These are phyloP conservation scores for Diplazon laetatorius DNA, from an alignment of 2,888 invertebrate genomes.

Conservation along the genomic window DNA sequence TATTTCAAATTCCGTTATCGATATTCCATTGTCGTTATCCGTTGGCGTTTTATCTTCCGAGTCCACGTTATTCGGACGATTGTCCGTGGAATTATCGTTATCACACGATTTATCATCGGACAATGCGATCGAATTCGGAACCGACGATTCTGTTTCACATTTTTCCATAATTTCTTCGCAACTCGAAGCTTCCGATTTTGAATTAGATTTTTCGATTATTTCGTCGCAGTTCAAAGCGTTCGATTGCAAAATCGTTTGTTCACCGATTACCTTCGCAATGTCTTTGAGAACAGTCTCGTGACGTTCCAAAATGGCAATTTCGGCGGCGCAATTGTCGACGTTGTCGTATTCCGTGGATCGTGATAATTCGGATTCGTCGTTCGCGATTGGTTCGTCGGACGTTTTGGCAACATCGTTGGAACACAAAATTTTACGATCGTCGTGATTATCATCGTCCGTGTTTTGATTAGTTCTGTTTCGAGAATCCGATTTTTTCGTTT, in stretches of 20 bases:
- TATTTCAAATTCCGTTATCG: constrained; percentile 30
- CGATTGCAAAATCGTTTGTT: constrained; percentile 48
- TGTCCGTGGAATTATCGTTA: neutral
- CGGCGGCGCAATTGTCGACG: constrained; percentile 28
- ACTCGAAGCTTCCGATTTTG: neutral
- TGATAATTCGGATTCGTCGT: constrained; percentile 1
- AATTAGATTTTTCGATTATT: constrained; percentile 33
- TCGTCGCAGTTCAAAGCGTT: constrained; percentile 51
- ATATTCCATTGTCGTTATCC: constrained; percentile 1
- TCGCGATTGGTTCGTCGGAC: neutral
- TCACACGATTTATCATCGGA: neutral
- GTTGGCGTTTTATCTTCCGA: neutral
- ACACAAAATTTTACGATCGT: neutral
- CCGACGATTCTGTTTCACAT: too few species aligned
- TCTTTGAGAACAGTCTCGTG: constrained; percentile 52
- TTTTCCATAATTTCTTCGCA: too few species aligned
- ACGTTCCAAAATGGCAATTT: constrained; percentile 48
- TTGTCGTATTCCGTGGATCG: constrained; percentile 8
- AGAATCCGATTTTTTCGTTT: constrained; percentile 43
- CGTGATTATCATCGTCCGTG: constrained; percentile 10
- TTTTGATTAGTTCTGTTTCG: constrained; percentile 50
- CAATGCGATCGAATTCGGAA: neutral
- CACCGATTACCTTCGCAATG: constrained; percentile 51
- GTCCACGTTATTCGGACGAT: neutral
- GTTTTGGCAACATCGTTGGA: neutral